phyloP scores from a whole-genome alignment of 1,140 invertebrate species.

The Mercenaria mercenaria region DNA sequence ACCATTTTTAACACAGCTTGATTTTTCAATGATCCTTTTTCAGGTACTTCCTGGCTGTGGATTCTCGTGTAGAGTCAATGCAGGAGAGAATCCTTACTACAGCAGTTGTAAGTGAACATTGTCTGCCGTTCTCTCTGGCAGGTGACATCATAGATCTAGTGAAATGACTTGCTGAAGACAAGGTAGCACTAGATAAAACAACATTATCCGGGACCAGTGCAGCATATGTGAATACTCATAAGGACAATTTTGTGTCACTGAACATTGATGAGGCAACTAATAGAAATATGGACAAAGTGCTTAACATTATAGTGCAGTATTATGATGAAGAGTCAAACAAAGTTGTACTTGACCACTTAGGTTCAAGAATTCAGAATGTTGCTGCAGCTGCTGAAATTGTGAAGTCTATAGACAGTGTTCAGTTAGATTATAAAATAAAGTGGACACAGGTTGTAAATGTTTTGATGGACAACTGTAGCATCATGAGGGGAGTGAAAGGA shows the following conservation, averaged over 20 bases:
- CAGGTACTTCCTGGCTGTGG: no score
- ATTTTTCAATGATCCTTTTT: no score
- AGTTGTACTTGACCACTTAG: constrained; percentile 24
- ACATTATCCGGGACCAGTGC: constrained; percentile 12
- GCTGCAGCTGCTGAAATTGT: constrained; percentile 17
- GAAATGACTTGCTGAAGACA: constrained; percentile 22
- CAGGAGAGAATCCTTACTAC: no score
- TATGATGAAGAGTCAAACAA: constrained; percentile 42
- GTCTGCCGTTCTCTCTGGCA: constrained; percentile 23
- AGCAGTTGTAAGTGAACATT: constrained; percentile 28
- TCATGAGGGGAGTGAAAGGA: constrained; percentile 50
- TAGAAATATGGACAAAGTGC: constrained; percentile 61
- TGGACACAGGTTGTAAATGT: constrained; percentile 53
- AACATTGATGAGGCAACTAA: constrained; percentile 69
- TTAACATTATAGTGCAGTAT: constrained; percentile 54
- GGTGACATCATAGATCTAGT: constrained; percentile 30
- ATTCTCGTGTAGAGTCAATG: no score
- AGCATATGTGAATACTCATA: constrained; percentile 44
- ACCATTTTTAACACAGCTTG: no score
- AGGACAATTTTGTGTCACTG: constrained; percentile 38
- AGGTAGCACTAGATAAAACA: constrained; percentile 29
- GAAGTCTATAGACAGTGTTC: constrained; percentile 6
- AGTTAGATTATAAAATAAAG: constrained; percentile 18
- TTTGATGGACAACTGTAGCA: constrained; percentile 51
- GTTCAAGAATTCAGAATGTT: constrained; percentile 45